Evolutionary conservation across 2,888 invertebrate species (phyloP).

Genomic region (Girardia tigrina): DNA sequence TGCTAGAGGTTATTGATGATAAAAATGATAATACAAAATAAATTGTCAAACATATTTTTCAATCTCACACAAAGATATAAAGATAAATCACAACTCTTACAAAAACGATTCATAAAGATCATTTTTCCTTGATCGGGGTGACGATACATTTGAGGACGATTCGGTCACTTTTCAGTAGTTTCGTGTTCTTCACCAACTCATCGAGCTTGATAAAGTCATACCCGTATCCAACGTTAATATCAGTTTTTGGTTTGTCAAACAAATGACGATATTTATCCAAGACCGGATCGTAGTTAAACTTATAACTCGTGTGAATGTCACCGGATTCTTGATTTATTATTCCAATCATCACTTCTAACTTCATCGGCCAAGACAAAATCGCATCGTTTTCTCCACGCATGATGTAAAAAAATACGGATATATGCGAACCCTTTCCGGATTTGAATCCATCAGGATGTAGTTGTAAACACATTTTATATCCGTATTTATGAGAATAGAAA

Average conservation of each 20-base stretch:
- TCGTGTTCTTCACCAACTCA: neutral
- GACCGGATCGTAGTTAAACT: constrained; percentile 2
- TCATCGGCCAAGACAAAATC: neutral
- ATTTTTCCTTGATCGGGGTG: neutral
- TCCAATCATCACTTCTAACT: neutral
- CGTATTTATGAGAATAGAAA: constrained; percentile 1
- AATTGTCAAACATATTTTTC: no score
- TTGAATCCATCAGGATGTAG: constrained; percentile 17
- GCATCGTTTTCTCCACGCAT: constrained; percentile 8
- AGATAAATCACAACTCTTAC: no score
- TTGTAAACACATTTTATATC: neutral
- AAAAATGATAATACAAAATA: no score
- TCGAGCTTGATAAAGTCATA: neutral
- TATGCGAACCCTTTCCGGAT: neutral
- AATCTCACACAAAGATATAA: no score
- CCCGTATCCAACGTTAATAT: neutral
- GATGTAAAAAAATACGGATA: neutral
- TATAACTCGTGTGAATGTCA: constrained; percentile 1
- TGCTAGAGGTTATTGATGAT: no score
- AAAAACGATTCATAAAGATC: neutral
- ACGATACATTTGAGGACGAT: constrained; percentile 5
- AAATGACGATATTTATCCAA: constrained; percentile 1
- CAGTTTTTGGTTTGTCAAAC: constrained; percentile 3
- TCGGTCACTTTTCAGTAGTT: neutral
- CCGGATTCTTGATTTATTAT: constrained; percentile 9